phyloP scores from a whole-genome alignment of 2,113 vertebrate species.

The Protobothrops mucrosquamatus region DNA sequence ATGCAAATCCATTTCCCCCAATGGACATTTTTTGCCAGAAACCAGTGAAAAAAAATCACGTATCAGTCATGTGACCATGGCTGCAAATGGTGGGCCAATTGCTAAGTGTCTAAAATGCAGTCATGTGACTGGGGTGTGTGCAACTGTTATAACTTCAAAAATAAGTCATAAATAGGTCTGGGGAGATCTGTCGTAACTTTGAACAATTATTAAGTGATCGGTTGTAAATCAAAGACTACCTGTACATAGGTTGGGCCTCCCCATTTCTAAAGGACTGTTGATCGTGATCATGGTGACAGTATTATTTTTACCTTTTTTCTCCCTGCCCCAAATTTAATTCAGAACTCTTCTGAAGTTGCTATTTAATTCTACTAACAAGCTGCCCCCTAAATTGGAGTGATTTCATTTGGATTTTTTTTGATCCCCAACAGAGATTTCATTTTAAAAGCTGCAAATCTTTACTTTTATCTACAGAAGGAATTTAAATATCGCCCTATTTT shows the following conservation, averaged over 20 bases:
- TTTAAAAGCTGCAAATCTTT: neutral
- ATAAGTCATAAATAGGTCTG: neutral
- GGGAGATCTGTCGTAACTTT: neutral
- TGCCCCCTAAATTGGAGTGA: neutral
- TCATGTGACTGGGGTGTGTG: neutral
- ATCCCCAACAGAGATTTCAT: neutral
- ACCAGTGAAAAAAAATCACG: too few relatives aligned
- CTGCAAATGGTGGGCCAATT: neutral
- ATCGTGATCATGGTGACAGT: neutral
- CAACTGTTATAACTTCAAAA: neutral
- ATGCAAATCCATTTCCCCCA: too few relatives aligned
- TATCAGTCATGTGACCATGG: neutral
- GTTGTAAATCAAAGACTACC: neutral
- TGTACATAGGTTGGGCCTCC: neutral
- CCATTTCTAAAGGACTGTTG: neutral
- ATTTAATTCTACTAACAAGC: neutral
- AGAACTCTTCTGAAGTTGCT: neutral
- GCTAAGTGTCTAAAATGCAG: neutral
- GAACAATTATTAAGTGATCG: neutral
- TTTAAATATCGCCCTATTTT: neutral
- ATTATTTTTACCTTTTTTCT: neutral
- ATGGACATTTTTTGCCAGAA: too few relatives aligned
- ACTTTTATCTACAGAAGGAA: neutral
- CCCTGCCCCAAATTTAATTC: too few relatives aligned
- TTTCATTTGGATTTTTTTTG: neutral